Percentiles rank a stretch among this genome's conserved stretches.
phyloP scores from a whole-genome alignment of 2,113 vertebrate species.

The human (Homo sapiens) region DNA sequence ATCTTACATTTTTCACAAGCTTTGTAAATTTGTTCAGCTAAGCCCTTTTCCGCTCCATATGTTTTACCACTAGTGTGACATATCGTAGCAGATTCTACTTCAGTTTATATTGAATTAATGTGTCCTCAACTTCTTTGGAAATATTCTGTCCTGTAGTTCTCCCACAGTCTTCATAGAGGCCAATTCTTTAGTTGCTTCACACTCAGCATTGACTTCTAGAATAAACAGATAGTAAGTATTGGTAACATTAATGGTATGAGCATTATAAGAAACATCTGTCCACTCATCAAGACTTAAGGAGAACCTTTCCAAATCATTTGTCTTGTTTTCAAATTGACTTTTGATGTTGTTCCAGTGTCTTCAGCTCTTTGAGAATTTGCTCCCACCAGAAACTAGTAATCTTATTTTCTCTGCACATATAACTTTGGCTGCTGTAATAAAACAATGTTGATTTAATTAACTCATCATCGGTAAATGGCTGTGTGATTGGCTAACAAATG shows the following conservation, averaged over 20 bases:
- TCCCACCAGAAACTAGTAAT: neutral
- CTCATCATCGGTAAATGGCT: neutral
- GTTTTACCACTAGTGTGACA: neutral
- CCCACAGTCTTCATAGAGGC: neutral
- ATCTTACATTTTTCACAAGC: neutral
- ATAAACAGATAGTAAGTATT: neutral
- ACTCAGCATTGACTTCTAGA: neutral
- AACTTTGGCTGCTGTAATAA: neutral
- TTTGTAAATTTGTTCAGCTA: conserved; percentile 13
- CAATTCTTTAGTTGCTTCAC: neutral
- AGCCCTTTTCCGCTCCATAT: neutral
- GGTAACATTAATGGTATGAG: neutral
- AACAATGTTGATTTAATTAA: neutral
- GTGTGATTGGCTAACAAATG: neutral
- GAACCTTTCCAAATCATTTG: neutral
- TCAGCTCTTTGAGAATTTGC: neutral
- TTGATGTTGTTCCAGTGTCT: neutral
- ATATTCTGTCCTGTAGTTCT: neutral
- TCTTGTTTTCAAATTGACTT: neutral
- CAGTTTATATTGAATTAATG: neutral
- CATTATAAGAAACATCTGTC: neutral
- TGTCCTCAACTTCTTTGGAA: conserved; percentile 34
- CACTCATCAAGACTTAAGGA: neutral
- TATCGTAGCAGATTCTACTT: neutral
- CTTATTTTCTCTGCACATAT: neutral